phyloP scores from a whole-genome alignment of 2,113 vertebrate species.

The Megatriorchis doriae region DNA sequence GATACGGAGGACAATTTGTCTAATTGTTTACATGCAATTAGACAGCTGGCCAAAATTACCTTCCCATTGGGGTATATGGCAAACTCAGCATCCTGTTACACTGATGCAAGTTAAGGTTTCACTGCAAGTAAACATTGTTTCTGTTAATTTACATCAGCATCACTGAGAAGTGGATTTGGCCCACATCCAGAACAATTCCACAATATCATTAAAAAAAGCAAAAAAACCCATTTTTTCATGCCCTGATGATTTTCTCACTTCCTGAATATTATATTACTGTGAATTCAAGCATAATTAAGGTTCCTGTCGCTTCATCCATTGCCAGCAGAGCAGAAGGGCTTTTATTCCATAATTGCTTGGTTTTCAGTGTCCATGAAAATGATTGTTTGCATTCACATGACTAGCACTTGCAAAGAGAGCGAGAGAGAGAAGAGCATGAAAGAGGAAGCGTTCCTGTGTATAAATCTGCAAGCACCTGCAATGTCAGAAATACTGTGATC shows the following conservation, averaged over 20 bases:
- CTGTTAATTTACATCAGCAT: not conserved
- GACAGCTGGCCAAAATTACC: not conserved
- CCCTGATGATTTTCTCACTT: conserved; percentile 6
- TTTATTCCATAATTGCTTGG: conserved; percentile 32
- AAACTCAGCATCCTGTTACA: not conserved
- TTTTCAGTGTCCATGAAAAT: conserved; percentile 23
- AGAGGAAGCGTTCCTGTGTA: not conserved
- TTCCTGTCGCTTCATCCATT: not conserved
- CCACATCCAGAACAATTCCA: not conserved
- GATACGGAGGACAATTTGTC: not conserved
- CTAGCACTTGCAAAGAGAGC: not conserved
- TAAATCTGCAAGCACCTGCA: not conserved
- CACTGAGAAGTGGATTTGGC: not conserved
- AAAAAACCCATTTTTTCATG: not conserved
- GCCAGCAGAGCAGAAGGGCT: conserved; percentile 27
- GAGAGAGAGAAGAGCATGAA: not conserved
- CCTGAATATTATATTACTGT: conserved; percentile 4
- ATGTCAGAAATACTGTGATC: not conserved
- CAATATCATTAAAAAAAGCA: not conserved
- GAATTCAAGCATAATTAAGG: conserved; percentile 23
- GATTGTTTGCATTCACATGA: not conserved
- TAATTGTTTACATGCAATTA: not conserved
- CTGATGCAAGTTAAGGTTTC: not conserved
- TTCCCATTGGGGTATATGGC: not conserved
- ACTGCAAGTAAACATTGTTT: not conserved